phyloP scores from a whole-genome alignment of 2,113 vertebrate species.

The Holacanthus passer region DNA sequence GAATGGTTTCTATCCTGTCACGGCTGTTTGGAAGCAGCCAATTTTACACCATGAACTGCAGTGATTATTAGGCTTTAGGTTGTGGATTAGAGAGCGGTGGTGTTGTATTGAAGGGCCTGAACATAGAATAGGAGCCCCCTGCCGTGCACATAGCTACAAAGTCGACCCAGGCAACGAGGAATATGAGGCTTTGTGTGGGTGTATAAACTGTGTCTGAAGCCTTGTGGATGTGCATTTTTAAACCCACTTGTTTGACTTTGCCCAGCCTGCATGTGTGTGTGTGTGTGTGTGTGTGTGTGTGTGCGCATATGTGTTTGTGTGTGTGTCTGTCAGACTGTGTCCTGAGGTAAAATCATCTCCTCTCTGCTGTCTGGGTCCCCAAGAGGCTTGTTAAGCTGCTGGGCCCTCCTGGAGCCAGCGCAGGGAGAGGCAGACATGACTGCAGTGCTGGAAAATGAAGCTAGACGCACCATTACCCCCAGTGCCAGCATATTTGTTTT shows the following conservation, averaged over 20 bases:
- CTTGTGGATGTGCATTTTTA: conserved; percentile 65
- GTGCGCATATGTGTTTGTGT: conserved; percentile 35
- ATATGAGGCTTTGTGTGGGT: conserved; percentile 64
- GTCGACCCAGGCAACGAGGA: conserved; percentile 51
- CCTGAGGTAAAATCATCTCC: conserved; percentile 75
- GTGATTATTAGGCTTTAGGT: conserved; percentile 64
- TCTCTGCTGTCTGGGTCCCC: conserved; percentile 68
- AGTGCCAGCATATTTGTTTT: conserved; percentile 77
- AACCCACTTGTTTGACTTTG: conserved; percentile 76
- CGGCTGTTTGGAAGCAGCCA: conserved; percentile 56
- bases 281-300: conserved; percentile 15
- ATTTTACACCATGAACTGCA: conserved; percentile 48
- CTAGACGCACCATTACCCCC: conserved; percentile 75
- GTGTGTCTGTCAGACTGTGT: conserved; percentile 68
- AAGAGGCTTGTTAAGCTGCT: conserved; percentile 79
- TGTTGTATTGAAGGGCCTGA: conserved; percentile 43
- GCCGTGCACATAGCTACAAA: conserved; percentile 52
- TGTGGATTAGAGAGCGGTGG: conserved; percentile 53
- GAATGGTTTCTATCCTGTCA: conserved; percentile 48
- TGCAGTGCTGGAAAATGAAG: conserved; percentile 77
- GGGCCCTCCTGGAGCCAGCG: conserved; percentile 71
- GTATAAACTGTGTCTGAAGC: conserved; percentile 69
- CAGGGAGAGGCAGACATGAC: conserved; percentile 71
- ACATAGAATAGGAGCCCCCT: conserved; percentile 47
- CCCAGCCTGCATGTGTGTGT: conserved; percentile 16